phyloP scores from a whole-genome alignment of 2,113 vertebrate species.

The Lipotes vexillifer region DNA sequence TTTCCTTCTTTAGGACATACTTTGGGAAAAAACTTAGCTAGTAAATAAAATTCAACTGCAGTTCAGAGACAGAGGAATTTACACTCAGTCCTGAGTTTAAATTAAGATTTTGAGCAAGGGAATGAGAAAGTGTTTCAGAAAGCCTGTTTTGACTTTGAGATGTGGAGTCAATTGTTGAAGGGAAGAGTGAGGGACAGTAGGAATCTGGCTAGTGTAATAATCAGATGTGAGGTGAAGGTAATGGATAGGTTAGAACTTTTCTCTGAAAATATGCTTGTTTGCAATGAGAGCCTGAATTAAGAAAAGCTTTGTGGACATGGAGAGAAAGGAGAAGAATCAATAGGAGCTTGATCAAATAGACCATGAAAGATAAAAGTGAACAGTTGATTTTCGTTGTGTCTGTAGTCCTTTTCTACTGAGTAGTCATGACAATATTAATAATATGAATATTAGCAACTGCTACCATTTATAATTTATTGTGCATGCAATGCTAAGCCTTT shows the following conservation, averaged over 20 bases:
- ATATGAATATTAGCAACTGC: neutral
- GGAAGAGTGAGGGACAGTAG: neutral
- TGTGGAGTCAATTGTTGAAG: neutral
- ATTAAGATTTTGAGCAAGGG: neutral
- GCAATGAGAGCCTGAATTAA: neutral
- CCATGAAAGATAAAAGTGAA: neutral
- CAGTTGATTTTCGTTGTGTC: neutral
- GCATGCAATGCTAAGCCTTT: neutral
- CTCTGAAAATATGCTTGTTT: neutral
- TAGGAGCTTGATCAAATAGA: neutral
- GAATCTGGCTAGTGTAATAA: neutral
- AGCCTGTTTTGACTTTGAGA: neutral
- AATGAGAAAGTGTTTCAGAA: neutral
- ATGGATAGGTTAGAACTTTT: neutral
- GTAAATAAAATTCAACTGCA: neutral
- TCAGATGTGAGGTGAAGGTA: neutral
- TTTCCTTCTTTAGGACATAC: neutral
- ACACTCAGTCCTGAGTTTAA: neutral
- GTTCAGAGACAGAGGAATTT: neutral
- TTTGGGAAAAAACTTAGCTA: neutral
- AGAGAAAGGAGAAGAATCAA: neutral
- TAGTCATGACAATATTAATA: neutral
- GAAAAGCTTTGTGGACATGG: neutral
- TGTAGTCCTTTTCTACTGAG: neutral
- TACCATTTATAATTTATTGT: neutral